Base-by-base conservation (phyloP, 2,113 vertebrate genomes). In the Epinephelus moara region DNA sequence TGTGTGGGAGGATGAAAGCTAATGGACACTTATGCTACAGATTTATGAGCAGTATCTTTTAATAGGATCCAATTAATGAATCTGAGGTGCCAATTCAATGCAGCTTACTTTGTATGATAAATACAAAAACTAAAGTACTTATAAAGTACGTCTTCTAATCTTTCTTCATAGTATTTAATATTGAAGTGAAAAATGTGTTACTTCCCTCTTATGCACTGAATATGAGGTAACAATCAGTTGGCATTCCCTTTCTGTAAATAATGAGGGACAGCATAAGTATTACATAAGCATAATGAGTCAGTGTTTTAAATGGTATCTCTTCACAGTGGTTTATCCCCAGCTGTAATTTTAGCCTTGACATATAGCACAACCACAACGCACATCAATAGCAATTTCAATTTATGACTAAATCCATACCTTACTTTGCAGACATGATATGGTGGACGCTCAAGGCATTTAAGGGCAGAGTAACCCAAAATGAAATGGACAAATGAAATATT, bases 251-350 rank as follows among this genome's bases (percentile, higher is more conserved):
- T 63, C 60, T 70, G 40, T 62, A 76, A 79, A 63, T 55, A 47
- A 67, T 66, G 21, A 85, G 30, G 9, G 23, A 50, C 23, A 59
- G 21, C 0, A 3, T 40, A 19, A 67, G 15, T 57, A 19, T 70
- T 64, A 42, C 64, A 71, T 71, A 55, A 62, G 50, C 33, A 19
- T 55, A 76, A 76, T 74, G 77, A 80, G 49, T 78, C 75, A 76
- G 25, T 30, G 56, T 45, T 62, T 47, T 33, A 23, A 30, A 63
- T 53, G 50, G 30, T 68, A 21, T 69, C 17, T 55, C 62, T 40
- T 60, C n/a, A 63, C 14, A 40, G 27, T 8, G 19, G 53, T 18
- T 74, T 61, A 75, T 30, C 40, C 42, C 8, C 30, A n/a, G 64
- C 19, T 18, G n/a, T 49, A 17, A 5, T 60, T 88, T 79, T 68